These are phyloP conservation scores for Drosophila biarmipes DNA, from an alignment of 1,140 invertebrate genomes.

Conservation along the genomic window DNA sequence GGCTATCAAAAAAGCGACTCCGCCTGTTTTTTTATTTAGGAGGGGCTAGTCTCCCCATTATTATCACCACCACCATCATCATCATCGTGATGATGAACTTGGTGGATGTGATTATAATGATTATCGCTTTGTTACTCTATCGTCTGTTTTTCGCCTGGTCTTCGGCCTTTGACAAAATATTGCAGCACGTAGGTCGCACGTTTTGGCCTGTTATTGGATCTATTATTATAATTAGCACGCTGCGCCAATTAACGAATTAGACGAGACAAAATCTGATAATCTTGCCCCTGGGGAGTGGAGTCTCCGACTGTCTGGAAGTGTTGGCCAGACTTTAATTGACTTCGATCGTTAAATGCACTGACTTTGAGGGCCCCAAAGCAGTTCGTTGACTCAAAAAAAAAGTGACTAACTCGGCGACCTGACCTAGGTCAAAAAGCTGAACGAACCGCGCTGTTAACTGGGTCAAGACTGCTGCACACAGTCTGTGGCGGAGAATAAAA, in stretches of 20 bases:
- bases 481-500: slow-evolving; percentile 22
- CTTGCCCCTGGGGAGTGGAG: slow-evolving; percentile 6
- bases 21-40: slow-evolving; percentile 34
- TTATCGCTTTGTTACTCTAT: slow-evolving; percentile 56
- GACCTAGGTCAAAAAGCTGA: slow-evolving; percentile 70
- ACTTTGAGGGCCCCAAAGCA: slow-evolving; percentile 44
- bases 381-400: slow-evolving; percentile 61
- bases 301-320: slow-evolving; percentile 12
- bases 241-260: slow-evolving; percentile 58
- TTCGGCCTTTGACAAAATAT: slow-evolving; percentile 73
- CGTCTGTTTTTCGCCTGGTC: slow-evolving; percentile 56
- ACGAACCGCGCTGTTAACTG: slow-evolving; percentile 43
- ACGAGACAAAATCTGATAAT: slow-evolving; percentile 28
- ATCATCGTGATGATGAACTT: slow-evolving; percentile 49
- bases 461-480: slow-evolving; percentile 47
- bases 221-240: slow-evolving; percentile 77
- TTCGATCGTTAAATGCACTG: slow-evolving; percentile 24
- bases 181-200: slow-evolving; percentile 75
- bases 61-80: slow-evolving; percentile 40
- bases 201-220: slow-evolving; percentile 78
- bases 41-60: slow-evolving; percentile 33
- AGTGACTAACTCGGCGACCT: slow-evolving; percentile 40
- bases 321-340: slow-evolving; percentile 36
- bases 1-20: slow-evolving; percentile 57
- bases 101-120: slow-evolving; percentile 48